Base-by-base conservation (phyloP, 2,113 vertebrate species). In the Meriones unguiculatus region DNA sequence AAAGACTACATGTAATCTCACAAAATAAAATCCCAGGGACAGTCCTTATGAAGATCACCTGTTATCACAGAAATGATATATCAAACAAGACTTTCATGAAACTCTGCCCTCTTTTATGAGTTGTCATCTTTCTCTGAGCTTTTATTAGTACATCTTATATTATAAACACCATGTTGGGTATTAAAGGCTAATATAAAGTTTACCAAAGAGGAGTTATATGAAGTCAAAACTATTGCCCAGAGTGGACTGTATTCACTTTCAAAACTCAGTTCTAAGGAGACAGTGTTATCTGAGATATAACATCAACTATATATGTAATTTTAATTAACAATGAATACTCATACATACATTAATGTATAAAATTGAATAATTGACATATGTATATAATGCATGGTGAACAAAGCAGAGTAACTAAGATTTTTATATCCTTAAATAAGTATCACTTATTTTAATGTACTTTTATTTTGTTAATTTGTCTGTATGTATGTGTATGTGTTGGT, bases 111-210 rank as follows among this genome's bases (percentile, higher is more conserved):
- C 67, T 91, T 78, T 97, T 59, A 69, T 50, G 50, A 7, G 7
- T 89, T 91, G 73, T 93, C 72, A 95, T 96, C 46, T 85, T 50
- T 87, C 38, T 50, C 50, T 62, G 82, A 97, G 57, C 14, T 92
- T 93, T 89, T 72, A 85, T 0, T 35, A 95, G 32, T 14, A 91
- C 13, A 32, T 88, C 22, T 65, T 95, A 67, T 35, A 87, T 4
- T 80, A 65, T 91, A 64, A 78, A 14, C 24, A 90, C 50, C 15
- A 75, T 54, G 17, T 95, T 20, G 77, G 30, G n/a, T 77, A 14
- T 50, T 50, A 86, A 38, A 35, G 15, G 35, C 22, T 87, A 87
- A 89, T 54, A 92, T 70, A 93, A 80, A 92, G 15, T 59, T 4
- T 89, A 77, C 3, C 9, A 22, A 73, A 87, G 59, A 93, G 82